A percentile compares a stretch with the other conserved stretches of the same genome.
These are phyloP conservation scores for Drosophila takahashii DNA, from an alignment of 1,140 invertebrate genomes.

Conservation along the genomic window DNA sequence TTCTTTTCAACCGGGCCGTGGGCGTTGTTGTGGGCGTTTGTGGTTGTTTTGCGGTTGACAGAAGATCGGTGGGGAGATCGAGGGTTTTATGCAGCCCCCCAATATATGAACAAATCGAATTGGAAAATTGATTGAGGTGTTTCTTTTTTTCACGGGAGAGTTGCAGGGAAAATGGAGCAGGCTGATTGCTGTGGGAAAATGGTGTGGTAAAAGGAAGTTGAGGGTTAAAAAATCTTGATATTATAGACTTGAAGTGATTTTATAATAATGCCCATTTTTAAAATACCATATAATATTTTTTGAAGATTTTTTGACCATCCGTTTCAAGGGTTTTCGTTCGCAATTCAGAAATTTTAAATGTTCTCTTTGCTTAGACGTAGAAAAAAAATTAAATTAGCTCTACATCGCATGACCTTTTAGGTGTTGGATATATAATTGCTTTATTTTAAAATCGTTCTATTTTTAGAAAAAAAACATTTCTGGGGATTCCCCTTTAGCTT, in stretches of 20 bases:
- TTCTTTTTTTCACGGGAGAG: not conserved
- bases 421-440: not conserved
- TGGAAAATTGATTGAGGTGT: slow-evolving; percentile 10
- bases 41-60: slow-evolving; percentile 8
- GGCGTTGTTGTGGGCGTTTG: slow-evolving; percentile 30
- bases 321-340: not conserved
- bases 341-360: not conserved
- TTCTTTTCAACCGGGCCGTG: slow-evolving; percentile 3
- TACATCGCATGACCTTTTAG: not conserved
- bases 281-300: too few species aligned
- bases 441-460: not conserved
- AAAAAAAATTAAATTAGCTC: not conserved
- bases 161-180: not conserved
- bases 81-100: not conserved
- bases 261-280: too few species aligned
- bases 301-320: not conserved
- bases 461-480: not conserved
- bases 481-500: slow-evolving; percentile 4
- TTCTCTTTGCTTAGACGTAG: not conserved
- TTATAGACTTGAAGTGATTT: too few species aligned
- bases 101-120: slow-evolving; percentile 10
- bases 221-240: too few species aligned
- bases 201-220: not conserved
- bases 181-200: slow-evolving; percentile 10
- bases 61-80: not conserved